Base-by-base conservation (phyloP, 2,113 vertebrate species). In the Stomatorhinus ivindoensis region DNA sequence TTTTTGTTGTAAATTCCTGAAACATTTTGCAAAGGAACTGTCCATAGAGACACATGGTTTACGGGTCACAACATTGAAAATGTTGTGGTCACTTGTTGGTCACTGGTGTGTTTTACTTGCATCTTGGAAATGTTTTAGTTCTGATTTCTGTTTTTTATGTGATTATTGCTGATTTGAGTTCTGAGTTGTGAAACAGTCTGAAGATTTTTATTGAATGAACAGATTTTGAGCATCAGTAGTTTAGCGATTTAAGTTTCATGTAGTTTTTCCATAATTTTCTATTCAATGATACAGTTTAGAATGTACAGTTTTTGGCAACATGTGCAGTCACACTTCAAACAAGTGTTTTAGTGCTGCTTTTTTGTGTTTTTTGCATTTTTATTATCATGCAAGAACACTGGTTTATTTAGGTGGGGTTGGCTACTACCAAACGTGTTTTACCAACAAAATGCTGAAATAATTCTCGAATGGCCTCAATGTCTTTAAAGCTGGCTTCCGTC, bases 401-500 rank as follows among this genome's bases (percentile, higher is more conserved):
- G 80, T 83, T 21, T 83, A 83, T n/a, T 24, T 44, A 42, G 82
- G 82, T 84, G 82, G 82, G 82, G 17, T 47, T 24, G 39, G 82
- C 19, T 44, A 47, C 82, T 27, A 84, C 82, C 82, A 44, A 47
- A 35, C 85, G 17, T 87, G 27, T 87, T 53, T 87, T 87, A 19
- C n/a, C 48, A 31, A 87, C 69, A 82, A 94, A 95, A 90, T 95
- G 94, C 90, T 92, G 93, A 93, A 93, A 95, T 86, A 90, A 93
- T 95, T 96, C 97, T 96, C 95, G 97, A 95, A 96, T 97, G 97
- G 96, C 96, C 97, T 97, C 97, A 97, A 93, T 98, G 97, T 98
- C 96, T 98, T 98, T 98, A 97, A 98, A 98, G 97, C 96, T 98
- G 96, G 94, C 97, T 97, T 97, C 95, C 95, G 93, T 96, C 95